phyloP scores from a whole-genome alignment of 2,113 vertebrate genomes.

The Deroptyus accipitrinus region DNA sequence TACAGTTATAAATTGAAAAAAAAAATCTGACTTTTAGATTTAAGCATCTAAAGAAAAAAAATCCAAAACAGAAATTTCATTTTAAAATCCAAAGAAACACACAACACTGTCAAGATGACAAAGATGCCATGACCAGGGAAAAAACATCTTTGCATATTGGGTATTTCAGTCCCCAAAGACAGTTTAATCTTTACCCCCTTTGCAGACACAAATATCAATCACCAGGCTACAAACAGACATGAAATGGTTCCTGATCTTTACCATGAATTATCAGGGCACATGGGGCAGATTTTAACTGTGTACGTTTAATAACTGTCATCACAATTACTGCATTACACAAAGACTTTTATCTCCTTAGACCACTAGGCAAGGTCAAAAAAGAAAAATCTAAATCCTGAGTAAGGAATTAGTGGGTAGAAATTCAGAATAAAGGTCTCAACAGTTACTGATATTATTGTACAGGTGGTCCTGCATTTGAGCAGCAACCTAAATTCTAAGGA shows the following conservation, averaged over 20 bases:
- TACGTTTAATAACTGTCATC: neutral
- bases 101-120: neutral
- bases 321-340: neutral
- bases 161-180: neutral
- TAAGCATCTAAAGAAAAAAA: neutral
- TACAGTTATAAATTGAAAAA: neutral
- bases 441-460: neutral
- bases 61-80: neutral
- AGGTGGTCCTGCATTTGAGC: neutral
- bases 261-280: neutral
- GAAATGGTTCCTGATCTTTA: neutral
- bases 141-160: rapidly evolving
- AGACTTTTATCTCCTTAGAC: neutral
- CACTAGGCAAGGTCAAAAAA: neutral
- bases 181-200: neutral
- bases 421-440: neutral
- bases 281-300: neutral
- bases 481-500: neutral
- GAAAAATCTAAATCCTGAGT: neutral
- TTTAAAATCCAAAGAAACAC: neutral
- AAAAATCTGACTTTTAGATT: neutral
- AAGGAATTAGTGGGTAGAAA: neutral
- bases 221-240: neutral
- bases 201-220: neutral
- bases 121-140: neutral